Base-by-base conservation (phyloP, 2,113 vertebrate genomes). In the Ibidorhyncha struthersii region DNA sequence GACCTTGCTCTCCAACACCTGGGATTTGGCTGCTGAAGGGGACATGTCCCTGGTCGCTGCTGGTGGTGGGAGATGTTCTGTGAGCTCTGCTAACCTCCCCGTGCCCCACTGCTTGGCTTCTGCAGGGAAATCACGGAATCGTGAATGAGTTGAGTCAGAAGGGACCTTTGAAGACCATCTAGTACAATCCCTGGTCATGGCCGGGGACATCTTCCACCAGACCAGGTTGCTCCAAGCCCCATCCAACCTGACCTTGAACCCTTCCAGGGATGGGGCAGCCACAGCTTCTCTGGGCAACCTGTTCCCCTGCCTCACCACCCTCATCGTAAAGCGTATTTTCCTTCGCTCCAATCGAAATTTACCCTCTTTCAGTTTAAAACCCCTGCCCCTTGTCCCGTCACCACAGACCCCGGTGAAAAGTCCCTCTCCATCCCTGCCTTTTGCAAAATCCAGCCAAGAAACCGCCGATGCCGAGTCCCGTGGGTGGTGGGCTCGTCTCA, bases 401-500 rank as follows among this genome's bases (percentile, higher is more conserved):
- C 45, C 17, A 8, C 53, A 36, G 27, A 34, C 6, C 36, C 58
- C 3, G 3, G 27, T 15, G 8, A 26, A 69, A 81, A 30, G 9
- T 15, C 36, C 62, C 26, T 77, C 4, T 53, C 69, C 49, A 78
- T 22, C 36, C n/a, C 27, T 17, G 8, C 61, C 61, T 47, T 47
- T 56, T 74, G 61, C 63, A 62, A 56, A 86, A 95, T 52, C 61
- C 78, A 82, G 10, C 25, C 16, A 5, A 40, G n/a, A 72, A 87
- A 55, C 40, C 2, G 1, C 25, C 2, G 10, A 13, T 17, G 3
- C 66, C 0, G 15, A 23, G 6, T 49, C 47, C 53, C 58, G 6
- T 6, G n/a, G 7, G 3, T 13, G 12, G 3, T 16, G n/a, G 4
- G 6, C 27, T 26, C 29, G 1, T 13, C 49, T 50, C 49, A 0